Conservation (phyloP, 2,797 vertebrate genomes). For the Malacoraja senta region DNA sequence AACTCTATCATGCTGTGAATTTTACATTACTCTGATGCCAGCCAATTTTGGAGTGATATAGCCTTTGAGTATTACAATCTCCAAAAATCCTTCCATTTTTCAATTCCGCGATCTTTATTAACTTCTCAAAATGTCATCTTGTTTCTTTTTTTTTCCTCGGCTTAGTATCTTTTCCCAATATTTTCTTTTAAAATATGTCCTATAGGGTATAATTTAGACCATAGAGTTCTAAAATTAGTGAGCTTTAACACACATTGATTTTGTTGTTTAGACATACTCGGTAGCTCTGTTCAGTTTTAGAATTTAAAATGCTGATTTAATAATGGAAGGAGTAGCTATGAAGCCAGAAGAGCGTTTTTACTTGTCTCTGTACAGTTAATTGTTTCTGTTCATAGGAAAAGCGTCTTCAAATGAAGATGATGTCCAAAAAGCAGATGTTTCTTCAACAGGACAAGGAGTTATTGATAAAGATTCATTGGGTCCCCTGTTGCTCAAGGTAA, state of each 20-base stretch:
- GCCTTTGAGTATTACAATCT: neutral
- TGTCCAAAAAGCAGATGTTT: conserved; percentile 96
- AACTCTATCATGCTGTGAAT: neutral
- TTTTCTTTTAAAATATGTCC: neutral
- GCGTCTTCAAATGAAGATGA: conserved; percentile 82
- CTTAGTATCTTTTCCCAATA: neutral
- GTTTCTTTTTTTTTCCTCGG: neutral
- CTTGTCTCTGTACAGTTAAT: neutral
- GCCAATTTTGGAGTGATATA: neutral
- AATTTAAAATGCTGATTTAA: neutral
- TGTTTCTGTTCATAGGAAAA: conserved; percentile 66
- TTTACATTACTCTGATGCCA: neutral
- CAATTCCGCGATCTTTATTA: neutral
- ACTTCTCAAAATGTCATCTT: neutral
- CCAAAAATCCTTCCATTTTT: neutral
- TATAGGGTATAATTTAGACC: no score
- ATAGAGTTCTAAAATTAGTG: neutral
- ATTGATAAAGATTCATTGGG: conserved; percentile 98
- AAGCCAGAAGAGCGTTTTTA: neutral
- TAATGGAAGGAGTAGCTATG: neutral
- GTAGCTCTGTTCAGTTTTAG: neutral
- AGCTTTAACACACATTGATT: no score
- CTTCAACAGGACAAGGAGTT: conserved; percentile 93
- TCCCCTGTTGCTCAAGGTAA: conserved; percentile 87
- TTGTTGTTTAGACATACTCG: no score